Evolutionary conservation across 2,888 invertebrate genomes (phyloP).

Genomic region (Agonopterix subpropinquella): DNA sequence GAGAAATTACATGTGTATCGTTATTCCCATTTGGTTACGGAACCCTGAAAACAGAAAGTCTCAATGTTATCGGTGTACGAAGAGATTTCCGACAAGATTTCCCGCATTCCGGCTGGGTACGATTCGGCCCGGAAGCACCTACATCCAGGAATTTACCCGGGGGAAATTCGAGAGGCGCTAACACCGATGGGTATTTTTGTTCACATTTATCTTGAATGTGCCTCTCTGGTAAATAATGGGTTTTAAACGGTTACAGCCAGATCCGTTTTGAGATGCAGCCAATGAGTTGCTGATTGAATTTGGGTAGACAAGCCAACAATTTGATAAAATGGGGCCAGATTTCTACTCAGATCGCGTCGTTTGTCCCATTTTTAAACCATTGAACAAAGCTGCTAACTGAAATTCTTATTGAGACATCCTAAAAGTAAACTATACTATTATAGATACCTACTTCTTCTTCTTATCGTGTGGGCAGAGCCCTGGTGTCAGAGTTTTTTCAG

Average conservation of each 20-base stretch:
- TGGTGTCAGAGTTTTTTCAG: no score
- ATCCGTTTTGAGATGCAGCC: slow-evolving; percentile 42
- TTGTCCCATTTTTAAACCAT: no score
- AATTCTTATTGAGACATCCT: no score
- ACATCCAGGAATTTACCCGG: slow-evolving; percentile 33
- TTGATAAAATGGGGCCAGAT: no score
- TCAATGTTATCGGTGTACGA: slow-evolving; percentile 31
- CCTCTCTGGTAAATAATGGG: slow-evolving; percentile 35
- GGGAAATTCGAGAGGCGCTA: slow-evolving; percentile 18
- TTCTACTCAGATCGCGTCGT: no score
- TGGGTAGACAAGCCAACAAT: slow-evolving; percentile 3
- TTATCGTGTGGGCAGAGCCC: no score
- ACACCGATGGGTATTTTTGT: slow-evolving; percentile 29
- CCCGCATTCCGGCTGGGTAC: slow-evolving; percentile 29
- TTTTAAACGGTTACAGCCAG: slow-evolving; percentile 46
- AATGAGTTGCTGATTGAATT: slow-evolving; percentile 43
- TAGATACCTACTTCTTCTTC: no score
- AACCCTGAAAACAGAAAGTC: slow-evolving; percentile 19
- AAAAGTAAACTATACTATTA: no score
- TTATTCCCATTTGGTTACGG: no score
- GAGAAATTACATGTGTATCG: no score
- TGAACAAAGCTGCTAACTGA: no score
- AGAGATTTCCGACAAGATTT: slow-evolving; percentile 49
- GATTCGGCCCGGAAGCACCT: slow-evolving; percentile 36
- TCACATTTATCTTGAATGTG: slow-evolving; percentile 38